These are phyloP conservation scores for Xenentodon cancila DNA, from an alignment of 2,797 vertebrate species.

Conservation along the genomic window DNA sequence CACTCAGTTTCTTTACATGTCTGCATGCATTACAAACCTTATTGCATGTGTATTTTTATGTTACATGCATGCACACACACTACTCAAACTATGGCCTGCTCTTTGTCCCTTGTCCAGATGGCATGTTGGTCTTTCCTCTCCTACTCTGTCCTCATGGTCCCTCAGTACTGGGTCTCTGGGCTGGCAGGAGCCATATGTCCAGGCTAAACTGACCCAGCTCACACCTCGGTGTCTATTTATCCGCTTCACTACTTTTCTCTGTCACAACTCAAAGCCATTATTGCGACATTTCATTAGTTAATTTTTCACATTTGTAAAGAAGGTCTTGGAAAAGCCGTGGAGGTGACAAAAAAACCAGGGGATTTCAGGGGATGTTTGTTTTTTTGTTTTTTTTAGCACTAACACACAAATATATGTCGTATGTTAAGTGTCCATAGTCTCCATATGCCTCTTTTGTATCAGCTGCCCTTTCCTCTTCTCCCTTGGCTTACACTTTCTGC, in stretches of 20 bases:
- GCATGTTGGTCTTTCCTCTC: constrained; percentile 54
- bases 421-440: constrained; percentile 3
- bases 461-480: constrained; percentile 55
- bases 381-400: background rate
- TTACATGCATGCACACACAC: background rate
- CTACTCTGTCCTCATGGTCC: constrained; percentile 59
- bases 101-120: constrained; percentile 71
- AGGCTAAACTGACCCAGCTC: constrained; percentile 47
- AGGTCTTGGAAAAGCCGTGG: background rate
- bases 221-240: constrained; percentile 41
- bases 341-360: constrained; percentile 5
- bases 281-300: background rate
- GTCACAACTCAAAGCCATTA: background rate
- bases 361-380: no score
- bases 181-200: constrained; percentile 63
- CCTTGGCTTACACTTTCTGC: constrained; percentile 28
- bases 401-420: background rate
- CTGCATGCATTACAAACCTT: no score
- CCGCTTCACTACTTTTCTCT: constrained; percentile 3
- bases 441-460: constrained; percentile 50
- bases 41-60: background rate
- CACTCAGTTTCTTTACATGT: background rate
- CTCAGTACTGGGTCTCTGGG: constrained; percentile 49
- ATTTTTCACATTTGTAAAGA: background rate
- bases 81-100: constrained; percentile 29